Evolutionary conservation across 2,113 vertebrate genomes (phyloP), one percentile per base, ranked within the genome.

Genomic region (Phoxinus phoxinus): DNA sequence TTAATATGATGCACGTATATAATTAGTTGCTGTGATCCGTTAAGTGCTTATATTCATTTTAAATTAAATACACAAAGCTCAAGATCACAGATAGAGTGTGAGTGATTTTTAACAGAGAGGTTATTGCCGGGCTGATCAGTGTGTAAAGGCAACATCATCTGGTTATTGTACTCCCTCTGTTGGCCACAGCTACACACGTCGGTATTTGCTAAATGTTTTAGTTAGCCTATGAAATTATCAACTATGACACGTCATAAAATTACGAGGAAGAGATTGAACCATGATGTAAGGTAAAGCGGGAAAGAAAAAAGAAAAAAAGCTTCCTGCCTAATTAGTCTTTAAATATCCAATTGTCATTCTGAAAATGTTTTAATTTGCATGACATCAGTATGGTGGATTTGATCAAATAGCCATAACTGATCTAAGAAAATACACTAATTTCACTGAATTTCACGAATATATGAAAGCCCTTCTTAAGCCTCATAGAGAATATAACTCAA

Each of bases 131-230:
- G 11, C 23, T 59, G 12, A 80, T 32, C 48, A 8, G 32, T 11
- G 32, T 11, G 56, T 17, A 61, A 17, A 78, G 6, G 80, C 21
- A 44, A 53, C 44, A 41, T 84, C 23, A 86, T 58, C 23, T 89
- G 77, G 69, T 86, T 15, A 30, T 82, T 48, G 90, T 84, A 63
- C 77, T 65, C 69, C 89, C 67, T 63, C 92, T 93, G 88, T 82
- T 87, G 90, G 89, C 58, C 41, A 83, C 58, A 17, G 81, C 41
- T 41, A 2, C 41, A 41, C 17, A 10, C 6, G 15, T 74, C 51
- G 8, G 17, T 17, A 58, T 77, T 35, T 67, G 46, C 32, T 41
- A 25, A 48, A 27, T 25, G 2, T 9, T 65, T 41, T 56, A 32
- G 19, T 79, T 46, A 17, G 72, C 11, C 6, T 46, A 35, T 25